Conservation (phyloP, 2,888 invertebrate species). For the Morpho achilles region DNA sequence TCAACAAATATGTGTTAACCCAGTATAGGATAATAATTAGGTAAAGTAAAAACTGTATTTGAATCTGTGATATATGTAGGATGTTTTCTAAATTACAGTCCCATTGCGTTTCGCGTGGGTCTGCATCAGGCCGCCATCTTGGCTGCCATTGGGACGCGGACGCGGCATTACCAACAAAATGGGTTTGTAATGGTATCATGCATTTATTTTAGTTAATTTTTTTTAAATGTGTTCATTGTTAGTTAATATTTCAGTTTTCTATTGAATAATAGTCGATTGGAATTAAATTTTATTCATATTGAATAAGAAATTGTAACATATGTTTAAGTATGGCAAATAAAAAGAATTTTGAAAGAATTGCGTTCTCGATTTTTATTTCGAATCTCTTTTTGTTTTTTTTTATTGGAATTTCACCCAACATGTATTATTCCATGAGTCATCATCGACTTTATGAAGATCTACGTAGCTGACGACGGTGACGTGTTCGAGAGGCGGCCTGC, state of each 20-base stretch:
- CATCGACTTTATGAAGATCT: constrained; percentile 57
- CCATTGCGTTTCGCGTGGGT: constrained; percentile 79
- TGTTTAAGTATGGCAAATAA: constrained; percentile 74
- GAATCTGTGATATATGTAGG: constrained; percentile 77
- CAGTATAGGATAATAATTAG: constrained; percentile 46
- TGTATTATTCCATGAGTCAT: constrained; percentile 78
- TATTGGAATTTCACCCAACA: constrained; percentile 67
- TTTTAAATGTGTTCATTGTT: constrained; percentile 26
- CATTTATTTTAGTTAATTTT: constrained; percentile 58
- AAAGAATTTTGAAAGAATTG: constrained; percentile 50
- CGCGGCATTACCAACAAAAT: constrained; percentile 78
- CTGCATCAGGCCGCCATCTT: constrained; percentile 78
- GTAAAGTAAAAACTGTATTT: constrained; percentile 57
- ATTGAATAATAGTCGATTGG: constrained; percentile 62
- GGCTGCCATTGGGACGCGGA: constrained; percentile 79
- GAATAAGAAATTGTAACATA: constrained; percentile 75
- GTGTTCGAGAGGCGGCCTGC: constrained; percentile 44
- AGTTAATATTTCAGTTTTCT: constrained; percentile 61
- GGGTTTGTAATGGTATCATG: constrained; percentile 80
- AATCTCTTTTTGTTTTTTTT: constrained; percentile 38
- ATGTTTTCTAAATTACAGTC: constrained; percentile 79
- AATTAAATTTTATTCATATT: constrained; percentile 74
- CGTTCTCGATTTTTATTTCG: constrained; percentile 50
- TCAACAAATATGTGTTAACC: constrained; percentile 27
- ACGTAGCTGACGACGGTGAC: constrained; percentile 48